A percentile compares a stretch with the other conserved stretches of the same genome.
phyloP scores from a whole-genome alignment of 2,113 vertebrate genomes.

The Emydura subglobosa region DNA sequence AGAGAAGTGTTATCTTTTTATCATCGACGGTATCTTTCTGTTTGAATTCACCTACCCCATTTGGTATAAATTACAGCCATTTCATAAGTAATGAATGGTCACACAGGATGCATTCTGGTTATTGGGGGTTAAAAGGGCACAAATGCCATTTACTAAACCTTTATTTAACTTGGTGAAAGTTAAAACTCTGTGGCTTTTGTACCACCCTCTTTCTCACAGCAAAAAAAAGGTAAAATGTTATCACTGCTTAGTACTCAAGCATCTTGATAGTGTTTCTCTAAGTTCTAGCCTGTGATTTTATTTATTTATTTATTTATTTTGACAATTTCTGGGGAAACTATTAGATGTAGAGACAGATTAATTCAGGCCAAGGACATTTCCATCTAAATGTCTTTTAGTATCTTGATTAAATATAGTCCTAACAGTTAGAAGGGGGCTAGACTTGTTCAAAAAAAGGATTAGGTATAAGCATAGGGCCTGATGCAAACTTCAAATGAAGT shows the following conservation, averaged over 20 bases:
- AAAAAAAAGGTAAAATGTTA: slow-evolving; percentile 54
- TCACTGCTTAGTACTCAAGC: slow-evolving; percentile 41
- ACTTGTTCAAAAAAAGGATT: slow-evolving; percentile 33
- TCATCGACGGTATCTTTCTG: slow-evolving; percentile 76
- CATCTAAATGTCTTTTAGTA: not conserved
- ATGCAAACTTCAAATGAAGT: slow-evolving; percentile 65
- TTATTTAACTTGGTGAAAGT: slow-evolving; percentile 69
- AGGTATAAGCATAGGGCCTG: slow-evolving; percentile 58
- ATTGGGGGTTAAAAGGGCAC: slow-evolving; percentile 67
- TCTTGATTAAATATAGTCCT: slow-evolving; percentile 58
- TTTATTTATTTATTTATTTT: not conserved
- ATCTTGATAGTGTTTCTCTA: slow-evolving; percentile 71
- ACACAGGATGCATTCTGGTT: slow-evolving; percentile 67
- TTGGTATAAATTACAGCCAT: slow-evolving; percentile 84
- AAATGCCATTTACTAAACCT: slow-evolving; percentile 66
- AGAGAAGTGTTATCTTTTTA: slow-evolving; percentile 75
- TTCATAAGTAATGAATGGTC: slow-evolving; percentile 77
- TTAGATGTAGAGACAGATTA: slow-evolving; percentile 38
- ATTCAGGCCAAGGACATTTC: slow-evolving; percentile 59
- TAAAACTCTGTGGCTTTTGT: slow-evolving; percentile 43
- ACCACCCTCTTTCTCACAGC: slow-evolving; percentile 49
- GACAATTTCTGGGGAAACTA: slow-evolving; percentile 34
- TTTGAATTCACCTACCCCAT: slow-evolving; percentile 75
- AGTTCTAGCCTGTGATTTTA: slow-evolving; percentile 38
- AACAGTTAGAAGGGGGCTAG: slow-evolving; percentile 51